These are phyloP conservation scores for Sanderia malayensis DNA, from an alignment of 30 jellyfish, hydroid and myxozoan species.

Conservation along the genomic window DNA sequence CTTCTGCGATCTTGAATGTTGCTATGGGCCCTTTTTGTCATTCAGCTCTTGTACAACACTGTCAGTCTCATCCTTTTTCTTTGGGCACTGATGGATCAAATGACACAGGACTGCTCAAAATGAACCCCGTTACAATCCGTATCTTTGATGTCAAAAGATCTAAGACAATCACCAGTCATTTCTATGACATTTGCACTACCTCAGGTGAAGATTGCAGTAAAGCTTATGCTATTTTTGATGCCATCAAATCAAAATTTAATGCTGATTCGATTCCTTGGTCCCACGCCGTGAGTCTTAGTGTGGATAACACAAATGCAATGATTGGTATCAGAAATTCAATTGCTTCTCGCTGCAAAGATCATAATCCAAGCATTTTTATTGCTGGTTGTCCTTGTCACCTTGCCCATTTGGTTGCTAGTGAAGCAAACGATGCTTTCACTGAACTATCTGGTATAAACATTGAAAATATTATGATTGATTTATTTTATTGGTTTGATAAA, in stretches of 20 bases:
- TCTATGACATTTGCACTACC: constrained; percentile 57
- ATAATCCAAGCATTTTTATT: constrained; percentile 33
- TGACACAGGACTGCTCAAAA: constrained; percentile 73
- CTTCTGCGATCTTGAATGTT: constrained; percentile 30
- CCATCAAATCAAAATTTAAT: constrained; percentile 18
- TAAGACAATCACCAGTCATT: constrained; percentile 31
- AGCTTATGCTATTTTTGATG: constrained; percentile 40
- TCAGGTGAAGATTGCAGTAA: constrained; percentile 51
- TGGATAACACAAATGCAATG: constrained; percentile 64
- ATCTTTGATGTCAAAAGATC: constrained; percentile 59
- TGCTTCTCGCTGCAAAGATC: constrained; percentile 33
- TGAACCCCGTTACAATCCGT: constrained; percentile 61
- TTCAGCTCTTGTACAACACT: constrained; percentile 22
- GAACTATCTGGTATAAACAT: constrained; percentile 16
- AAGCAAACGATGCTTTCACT: constrained; percentile 41
- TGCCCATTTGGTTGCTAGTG: constrained; percentile 66
- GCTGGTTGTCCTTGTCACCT: constrained; percentile 78
- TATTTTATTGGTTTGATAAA: constrained; percentile 49
- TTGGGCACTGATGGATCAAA: constrained; percentile 76
- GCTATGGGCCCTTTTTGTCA: constrained; percentile 53
- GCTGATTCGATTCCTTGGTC: constrained; percentile 30
- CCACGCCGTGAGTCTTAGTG: constrained; percentile 37
- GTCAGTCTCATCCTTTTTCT: constrained; percentile 45
- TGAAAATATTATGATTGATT: constrained; percentile 34
- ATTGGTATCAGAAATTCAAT: constrained; percentile 55